Percentiles rank a stretch among this genome's conserved stretches.
Evolutionary conservation across 1,140 invertebrate species (phyloP).

Genomic region (Lordiphosa mommai): DNA sequence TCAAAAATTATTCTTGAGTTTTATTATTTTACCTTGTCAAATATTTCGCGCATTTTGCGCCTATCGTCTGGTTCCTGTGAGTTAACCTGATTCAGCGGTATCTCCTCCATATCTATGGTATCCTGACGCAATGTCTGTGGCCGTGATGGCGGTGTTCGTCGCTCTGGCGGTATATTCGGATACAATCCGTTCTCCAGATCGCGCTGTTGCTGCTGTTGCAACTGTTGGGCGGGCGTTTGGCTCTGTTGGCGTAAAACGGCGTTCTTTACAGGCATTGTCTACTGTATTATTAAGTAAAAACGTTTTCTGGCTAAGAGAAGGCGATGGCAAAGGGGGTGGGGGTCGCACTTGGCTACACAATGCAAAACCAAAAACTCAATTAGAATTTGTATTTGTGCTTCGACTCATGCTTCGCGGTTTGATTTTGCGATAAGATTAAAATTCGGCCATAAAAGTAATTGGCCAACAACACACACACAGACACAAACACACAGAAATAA

Average conservation of each 20-base stretch:
- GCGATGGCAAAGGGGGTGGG: not conserved
- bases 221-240: constrained; percentile 62
- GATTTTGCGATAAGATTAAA: constrained; percentile 55
- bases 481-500: no score
- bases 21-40: constrained; percentile 52
- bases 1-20: not conserved
- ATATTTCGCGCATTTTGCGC: constrained; percentile 56
- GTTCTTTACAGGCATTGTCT: constrained; percentile 50
- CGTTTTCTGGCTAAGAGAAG: not conserved
- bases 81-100: constrained; percentile 57
- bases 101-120: constrained; percentile 74
- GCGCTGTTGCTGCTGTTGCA: constrained; percentile 60
- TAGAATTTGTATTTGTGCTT: constrained; percentile 21
- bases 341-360: not conserved
- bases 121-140: constrained; percentile 68
- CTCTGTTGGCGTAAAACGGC: constrained; percentile 58
- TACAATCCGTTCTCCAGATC: constrained; percentile 70
- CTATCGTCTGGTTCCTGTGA: constrained; percentile 63
- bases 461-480: not conserved
- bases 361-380: constrained; percentile 27
- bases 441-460: constrained; percentile 31
- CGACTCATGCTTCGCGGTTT: constrained; percentile 51
- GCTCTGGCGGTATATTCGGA: constrained; percentile 60
- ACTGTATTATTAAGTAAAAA: constrained; percentile 2
- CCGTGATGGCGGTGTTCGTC: constrained; percentile 35